Evolutionary conservation across 2,888 invertebrate species (phyloP).

Genomic region (Thecocarcelia acutangulata): DNA sequence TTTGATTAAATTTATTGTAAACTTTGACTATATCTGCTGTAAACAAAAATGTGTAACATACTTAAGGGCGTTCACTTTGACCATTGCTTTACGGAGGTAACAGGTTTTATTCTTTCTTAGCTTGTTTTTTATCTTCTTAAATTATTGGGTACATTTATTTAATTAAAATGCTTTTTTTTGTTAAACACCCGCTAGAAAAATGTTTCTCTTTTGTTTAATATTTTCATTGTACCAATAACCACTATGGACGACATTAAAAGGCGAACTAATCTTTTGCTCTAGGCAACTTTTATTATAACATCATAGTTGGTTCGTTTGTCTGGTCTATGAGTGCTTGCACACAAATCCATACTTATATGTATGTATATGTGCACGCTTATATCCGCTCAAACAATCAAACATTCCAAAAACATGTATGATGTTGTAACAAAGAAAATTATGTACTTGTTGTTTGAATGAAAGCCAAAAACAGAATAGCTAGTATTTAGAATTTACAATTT

Average conservation of each 20-base stretch:
- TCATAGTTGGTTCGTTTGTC: constrained; percentile 32
- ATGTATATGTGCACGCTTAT: too few species aligned
- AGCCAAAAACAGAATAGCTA: too few species aligned
- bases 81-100: not conserved
- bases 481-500: too few species aligned
- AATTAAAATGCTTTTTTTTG: not conserved
- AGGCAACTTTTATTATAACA: constrained; percentile 58
- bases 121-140: constrained; percentile 8
- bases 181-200: constrained; percentile 17
- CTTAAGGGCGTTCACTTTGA: constrained; percentile 34
- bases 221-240: constrained; percentile 33
- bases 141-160: constrained; percentile 22
- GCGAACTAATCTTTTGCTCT: constrained; percentile 55
- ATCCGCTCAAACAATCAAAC: too few species aligned
- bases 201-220: not conserved
- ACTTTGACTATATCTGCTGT: not conserved
- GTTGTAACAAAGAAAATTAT: constrained; percentile 24
- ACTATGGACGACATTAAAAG: constrained; percentile 56
- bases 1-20: constrained; percentile 15
- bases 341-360: constrained; percentile 9
- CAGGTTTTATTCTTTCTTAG: not conserved
- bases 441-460: too few species aligned
- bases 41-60: constrained; percentile 34
- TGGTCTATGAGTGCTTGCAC: constrained; percentile 2
- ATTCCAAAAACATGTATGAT: constrained; percentile 28